Percentiles rank a stretch among this genome's conserved stretches.
These are phyloP conservation scores for Catalaphyllia jardinei DNA, from an alignment of 64 coral and sea anemone species.

Conservation along the genomic window DNA sequence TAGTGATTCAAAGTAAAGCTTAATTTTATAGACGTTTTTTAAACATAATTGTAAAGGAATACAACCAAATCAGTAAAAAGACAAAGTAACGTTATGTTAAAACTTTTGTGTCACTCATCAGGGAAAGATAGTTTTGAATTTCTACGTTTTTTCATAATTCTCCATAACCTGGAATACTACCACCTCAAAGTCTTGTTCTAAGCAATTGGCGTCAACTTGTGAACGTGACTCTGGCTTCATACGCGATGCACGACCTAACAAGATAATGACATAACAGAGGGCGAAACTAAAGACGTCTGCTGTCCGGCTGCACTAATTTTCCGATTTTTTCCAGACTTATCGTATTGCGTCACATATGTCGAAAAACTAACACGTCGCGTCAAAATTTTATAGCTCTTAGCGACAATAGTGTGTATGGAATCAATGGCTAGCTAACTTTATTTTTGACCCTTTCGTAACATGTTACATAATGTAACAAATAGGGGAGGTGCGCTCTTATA, in stretches of 20 bases:
- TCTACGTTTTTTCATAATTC: not conserved
- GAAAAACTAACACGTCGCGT: too few relatives aligned
- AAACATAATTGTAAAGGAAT: too few relatives aligned
- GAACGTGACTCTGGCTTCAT: not conserved
- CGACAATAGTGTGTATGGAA: not conserved
- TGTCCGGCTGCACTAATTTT: not conserved
- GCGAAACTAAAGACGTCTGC: not conserved
- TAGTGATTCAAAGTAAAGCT: too few relatives aligned
- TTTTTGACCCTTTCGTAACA: too few relatives aligned
- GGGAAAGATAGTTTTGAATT: not conserved
- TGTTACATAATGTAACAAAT: too few relatives aligned
- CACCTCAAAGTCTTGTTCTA: not conserved
- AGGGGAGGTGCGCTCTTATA: too few relatives aligned
- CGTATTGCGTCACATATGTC: too few relatives aligned
- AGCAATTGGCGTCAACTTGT: not conserved
- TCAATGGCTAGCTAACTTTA: too few relatives aligned
- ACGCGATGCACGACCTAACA: not conserved
- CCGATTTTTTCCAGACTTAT: not conserved
- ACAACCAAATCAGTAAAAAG: too few relatives aligned
- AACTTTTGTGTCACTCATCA: too few relatives aligned
- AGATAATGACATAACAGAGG: not conserved
- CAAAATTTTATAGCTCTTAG: not conserved
- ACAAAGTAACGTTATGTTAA: too few relatives aligned
- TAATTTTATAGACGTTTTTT: too few relatives aligned
- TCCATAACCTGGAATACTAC: not conserved